Evolutionary conservation across 2,113 vertebrate species (phyloP), one percentile per base, ranked within the genome.

Genomic region (Odobenus rosmarus): DNA sequence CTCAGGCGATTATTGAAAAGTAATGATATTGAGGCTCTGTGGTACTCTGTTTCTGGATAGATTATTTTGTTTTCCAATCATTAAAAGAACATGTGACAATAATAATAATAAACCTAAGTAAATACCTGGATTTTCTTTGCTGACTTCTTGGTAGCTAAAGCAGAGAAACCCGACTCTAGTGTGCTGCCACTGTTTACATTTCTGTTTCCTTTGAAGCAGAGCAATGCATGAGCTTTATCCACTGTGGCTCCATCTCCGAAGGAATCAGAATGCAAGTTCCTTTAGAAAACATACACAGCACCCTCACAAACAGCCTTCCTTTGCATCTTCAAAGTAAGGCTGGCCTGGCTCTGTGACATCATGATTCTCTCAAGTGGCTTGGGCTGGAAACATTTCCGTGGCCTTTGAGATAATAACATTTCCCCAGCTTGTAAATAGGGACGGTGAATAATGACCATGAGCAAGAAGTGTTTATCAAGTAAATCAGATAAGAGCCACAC

Each of bases 371-470:
- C 57, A 96, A 98, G 97, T 96, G 96, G 72, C 67, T 98, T 96
- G 61, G 36, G 83, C 31, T 9, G 31, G 77, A 24, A 97, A 97
- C 67, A 90, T 98, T 97, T 97, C 95, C 97, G 95, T 97, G 98
- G 92, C 57, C 53, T 96, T 94, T 90, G 89, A 94, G 80, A 96
- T 71, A 16, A 82, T 33, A 97, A 88, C 90, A 79, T 98, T 98
- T 98, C 98, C 97, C 97, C 89, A 97, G 97, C 95, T 97, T 97
- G 98, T 96, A 98, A 97, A 94, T 97, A 59, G 21, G 39, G 88
- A 53, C 86, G 95, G 53, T 91, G 93, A 98, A 86, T 96, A 69
- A 67, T 23, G 93, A 93, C 84, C 67, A 16, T 86, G 86, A 97
- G 82, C 77, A 88, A 67, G 49, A 19, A 46, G 0, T 97, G 95